A percentile compares a stretch with the other conserved stretches of the same genome.
Conservation (phyloP, 2,888 invertebrate genomes). For the Opisthograptis luteolata region DNA sequence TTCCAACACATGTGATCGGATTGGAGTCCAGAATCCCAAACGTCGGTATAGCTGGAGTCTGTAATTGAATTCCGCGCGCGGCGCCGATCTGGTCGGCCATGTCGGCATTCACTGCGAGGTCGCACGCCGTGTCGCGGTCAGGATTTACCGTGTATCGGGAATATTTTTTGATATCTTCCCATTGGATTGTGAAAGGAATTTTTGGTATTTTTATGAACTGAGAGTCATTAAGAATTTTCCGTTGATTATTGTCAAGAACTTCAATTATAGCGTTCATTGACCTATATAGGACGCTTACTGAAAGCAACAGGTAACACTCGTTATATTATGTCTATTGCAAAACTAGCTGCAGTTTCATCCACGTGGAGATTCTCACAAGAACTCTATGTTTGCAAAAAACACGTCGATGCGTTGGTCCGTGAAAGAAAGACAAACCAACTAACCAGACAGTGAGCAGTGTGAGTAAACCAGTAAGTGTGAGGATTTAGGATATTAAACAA, state of each 20-base stretch:
- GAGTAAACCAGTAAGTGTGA: too few relatives aligned
- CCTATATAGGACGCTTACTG: too few relatives aligned
- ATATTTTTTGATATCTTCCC: conserved; percentile 73
- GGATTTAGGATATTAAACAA: too few relatives aligned
- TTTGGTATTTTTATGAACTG: conserved; percentile 67
- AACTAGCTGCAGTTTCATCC: too few relatives aligned
- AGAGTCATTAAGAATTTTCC: conserved; percentile 57
- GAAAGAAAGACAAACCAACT: too few relatives aligned
- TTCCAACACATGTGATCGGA: conserved; percentile 30
- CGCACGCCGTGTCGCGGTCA: conserved; percentile 68
- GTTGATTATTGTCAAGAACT: conserved; percentile 20
- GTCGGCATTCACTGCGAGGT: conserved; percentile 54
- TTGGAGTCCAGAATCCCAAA: conserved; percentile 50
- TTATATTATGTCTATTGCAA: too few relatives aligned
- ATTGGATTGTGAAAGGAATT: conserved; percentile 60
- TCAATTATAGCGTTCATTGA: conserved; percentile 9
- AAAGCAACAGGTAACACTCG: too few relatives aligned
- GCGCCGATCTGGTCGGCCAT: conserved; percentile 48
- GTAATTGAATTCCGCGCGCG: conserved; percentile 76
- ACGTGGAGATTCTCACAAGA: too few relatives aligned
- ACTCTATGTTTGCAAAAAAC: too few relatives aligned
- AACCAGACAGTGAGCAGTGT: too few relatives aligned
- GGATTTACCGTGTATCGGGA: conserved; percentile 72
- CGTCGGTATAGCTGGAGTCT: conserved; percentile 54
- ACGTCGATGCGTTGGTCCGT: too few relatives aligned